phyloP scores from a whole-genome alignment of 2,888 invertebrate genomes.

The Nomada flava region DNA sequence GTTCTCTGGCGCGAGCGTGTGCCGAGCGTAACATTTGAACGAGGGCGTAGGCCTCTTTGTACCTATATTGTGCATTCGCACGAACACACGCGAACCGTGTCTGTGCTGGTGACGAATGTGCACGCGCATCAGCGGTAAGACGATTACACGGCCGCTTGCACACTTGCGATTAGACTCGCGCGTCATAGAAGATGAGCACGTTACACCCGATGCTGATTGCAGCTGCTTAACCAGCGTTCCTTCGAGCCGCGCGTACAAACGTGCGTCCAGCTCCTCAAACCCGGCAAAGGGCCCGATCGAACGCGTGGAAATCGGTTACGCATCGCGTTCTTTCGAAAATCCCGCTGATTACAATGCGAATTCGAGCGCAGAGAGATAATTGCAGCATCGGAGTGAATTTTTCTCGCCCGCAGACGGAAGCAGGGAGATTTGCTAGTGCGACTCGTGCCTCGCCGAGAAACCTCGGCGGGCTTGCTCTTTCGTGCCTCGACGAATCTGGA shows the following conservation, averaged over 20 bases:
- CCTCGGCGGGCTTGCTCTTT: conserved; percentile 39
- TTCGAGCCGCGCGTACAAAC: conserved; percentile 3
- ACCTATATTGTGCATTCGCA: conserved; percentile 59
- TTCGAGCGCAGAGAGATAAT: background rate
- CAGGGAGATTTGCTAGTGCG: conserved; percentile 67
- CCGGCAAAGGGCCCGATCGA: background rate
- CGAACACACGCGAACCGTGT: conserved; percentile 33
- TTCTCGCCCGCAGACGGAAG: conserved; percentile 63
- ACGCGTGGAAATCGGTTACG: conserved; percentile 1
- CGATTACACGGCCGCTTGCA: conserved; percentile 73
- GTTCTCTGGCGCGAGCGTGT: conserved; percentile 75
- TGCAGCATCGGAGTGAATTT: background rate
- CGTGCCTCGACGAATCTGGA: conserved; percentile 38
- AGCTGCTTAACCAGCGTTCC: background rate
- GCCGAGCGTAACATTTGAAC: conserved; percentile 81
- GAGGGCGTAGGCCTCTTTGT: conserved; percentile 76
- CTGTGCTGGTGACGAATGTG: conserved; percentile 40
- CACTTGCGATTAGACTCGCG: conserved; percentile 39
- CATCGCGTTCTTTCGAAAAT: conserved; percentile 22
- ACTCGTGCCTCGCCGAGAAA: conserved; percentile 67
- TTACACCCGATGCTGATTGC: conserved; percentile 22
- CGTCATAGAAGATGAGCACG: conserved; percentile 39
- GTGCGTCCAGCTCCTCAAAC: background rate
- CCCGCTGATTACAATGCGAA: conserved; percentile 2
- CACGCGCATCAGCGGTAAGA: conserved; percentile 54